Base-by-base conservation (phyloP, 2,888 invertebrate species). In the Sceliomorpha sp. region DNA sequence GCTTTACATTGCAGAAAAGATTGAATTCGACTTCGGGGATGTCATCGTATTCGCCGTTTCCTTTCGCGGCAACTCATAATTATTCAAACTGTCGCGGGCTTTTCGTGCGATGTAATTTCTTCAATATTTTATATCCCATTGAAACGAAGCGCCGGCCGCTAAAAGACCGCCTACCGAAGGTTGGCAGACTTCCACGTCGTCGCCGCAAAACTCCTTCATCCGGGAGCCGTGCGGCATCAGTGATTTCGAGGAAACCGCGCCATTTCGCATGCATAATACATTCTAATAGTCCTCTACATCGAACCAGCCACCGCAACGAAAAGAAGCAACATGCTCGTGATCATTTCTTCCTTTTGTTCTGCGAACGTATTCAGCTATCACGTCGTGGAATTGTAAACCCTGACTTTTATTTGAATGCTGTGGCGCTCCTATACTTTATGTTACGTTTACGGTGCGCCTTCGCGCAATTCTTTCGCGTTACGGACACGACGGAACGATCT, bases 221-320 rank as follows among this genome's bases (percentile, higher is more conserved):
- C 85, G 82, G 82, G 76, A 75, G 75, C 77, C 76, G 78, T 79
- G 79, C 77, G 80, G 81, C 80, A 81, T 74, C 80, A 83, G 82
- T 84, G 83, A 83, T 84, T 84, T 83, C 78, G 78, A 76, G 81
- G 81, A 82, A 83, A 83, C 83, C 83, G 80, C 82, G 79, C 80
- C 83, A 83, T 84, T 85, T 82, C 83, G 84, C 84, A 86, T 86
- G 86, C 85, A 86, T 86, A 85, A 86, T 86, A 85, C 83, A 86
- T 85, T 83, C 81, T 85, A 86, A 86, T 86, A 82, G 85, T 77
- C 73, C 74, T 70, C 64, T 29, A 55, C 71, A 63, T 69, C 71
- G 73, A 79, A 78, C 76, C 79, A 79, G 74, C 72, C 74, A 69
- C 71, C 70, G 74, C 77, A 67, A 76, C 75, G 77, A 79, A 79